phyloP scores from a whole-genome alignment of 2,113 vertebrate genomes.

The Stomatorhinus ivindoensis region DNA sequence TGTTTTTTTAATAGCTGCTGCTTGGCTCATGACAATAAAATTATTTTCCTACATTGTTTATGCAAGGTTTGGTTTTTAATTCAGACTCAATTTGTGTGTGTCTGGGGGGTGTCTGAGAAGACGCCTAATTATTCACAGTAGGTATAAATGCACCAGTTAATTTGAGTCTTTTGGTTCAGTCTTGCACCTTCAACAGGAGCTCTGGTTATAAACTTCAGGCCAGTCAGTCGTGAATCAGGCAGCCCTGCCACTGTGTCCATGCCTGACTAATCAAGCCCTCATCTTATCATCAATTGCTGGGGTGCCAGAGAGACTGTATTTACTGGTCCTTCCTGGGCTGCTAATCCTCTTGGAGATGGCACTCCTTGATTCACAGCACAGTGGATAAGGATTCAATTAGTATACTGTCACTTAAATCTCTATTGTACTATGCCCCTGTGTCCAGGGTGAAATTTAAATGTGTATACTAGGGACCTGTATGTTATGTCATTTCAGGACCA shows the following conservation, averaged over 20 bases:
- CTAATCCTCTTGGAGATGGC: constrained; percentile 37
- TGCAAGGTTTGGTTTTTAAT: not conserved
- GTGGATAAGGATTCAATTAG: constrained; percentile 14
- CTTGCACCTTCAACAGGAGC: not conserved
- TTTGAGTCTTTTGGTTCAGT: not conserved
- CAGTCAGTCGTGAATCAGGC: constrained; percentile 22
- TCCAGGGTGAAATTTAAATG: not conserved
- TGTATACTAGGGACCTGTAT: not conserved
- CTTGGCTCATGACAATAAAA: not conserved
- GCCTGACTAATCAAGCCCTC: constrained; percentile 34
- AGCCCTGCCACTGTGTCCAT: not conserved
- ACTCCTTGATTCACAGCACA: constrained; percentile 27
- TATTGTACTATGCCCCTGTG: not conserved
- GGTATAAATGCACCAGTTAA: not conserved
- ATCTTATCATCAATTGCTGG: constrained; percentile 37
- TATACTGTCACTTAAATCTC: not conserved
- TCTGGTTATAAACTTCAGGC: constrained; percentile 33
- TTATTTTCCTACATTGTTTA: not conserved
- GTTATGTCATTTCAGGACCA: not conserved
- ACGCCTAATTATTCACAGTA: not conserved
- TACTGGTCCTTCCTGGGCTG: constrained; percentile 21
- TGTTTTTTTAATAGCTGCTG: not conserved
- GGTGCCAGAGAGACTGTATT: not conserved
- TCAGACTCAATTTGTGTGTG: not conserved
- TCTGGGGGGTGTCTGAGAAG: not conserved